phyloP scores from a whole-genome alignment of 2,888 invertebrate species.

The Epirrhoe alternata region DNA sequence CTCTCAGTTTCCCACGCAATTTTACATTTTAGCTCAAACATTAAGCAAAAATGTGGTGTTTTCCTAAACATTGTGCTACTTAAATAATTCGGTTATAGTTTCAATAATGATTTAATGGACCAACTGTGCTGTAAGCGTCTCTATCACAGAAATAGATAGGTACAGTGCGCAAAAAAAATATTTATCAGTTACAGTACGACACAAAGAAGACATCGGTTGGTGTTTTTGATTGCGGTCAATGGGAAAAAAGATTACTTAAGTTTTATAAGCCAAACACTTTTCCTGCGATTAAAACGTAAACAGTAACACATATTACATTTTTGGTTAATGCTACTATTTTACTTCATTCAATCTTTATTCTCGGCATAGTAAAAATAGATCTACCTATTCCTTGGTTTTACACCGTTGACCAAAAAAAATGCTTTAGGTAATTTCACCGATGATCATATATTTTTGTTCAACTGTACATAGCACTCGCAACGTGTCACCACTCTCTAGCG shows the following conservation, averaged over 20 bases:
- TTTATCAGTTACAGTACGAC: too few species aligned
- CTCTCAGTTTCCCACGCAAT: constrained; percentile 3
- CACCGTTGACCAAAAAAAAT: too few species aligned
- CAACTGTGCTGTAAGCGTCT: constrained; percentile 36
- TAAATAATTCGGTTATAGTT: constrained; percentile 37
- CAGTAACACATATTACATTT: too few species aligned
- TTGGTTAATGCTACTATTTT: too few species aligned
- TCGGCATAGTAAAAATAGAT: too few species aligned
- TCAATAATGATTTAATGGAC: constrained; percentile 55
- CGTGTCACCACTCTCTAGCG: constrained; percentile 25
- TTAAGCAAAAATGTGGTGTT: constrained; percentile 9
- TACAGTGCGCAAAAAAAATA: constrained; percentile 33
- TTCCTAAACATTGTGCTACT: constrained; percentile 2
- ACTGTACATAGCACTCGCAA: constrained; percentile 25
- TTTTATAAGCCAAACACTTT: too few species aligned
- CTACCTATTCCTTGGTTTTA: too few species aligned
- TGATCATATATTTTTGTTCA: constrained; percentile 8
- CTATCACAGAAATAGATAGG: constrained; percentile 42
- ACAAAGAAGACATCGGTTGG: too few species aligned
- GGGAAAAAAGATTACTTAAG: too few species aligned
- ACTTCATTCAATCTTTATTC: too few species aligned
- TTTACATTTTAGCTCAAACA: constrained; percentile 4
- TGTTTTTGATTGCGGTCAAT: too few species aligned
- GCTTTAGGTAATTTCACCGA: neutral
- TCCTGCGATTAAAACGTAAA: too few species aligned